Percentiles rank a stretch among this genome's conserved stretches.
These are phyloP conservation scores for Strix uralensis DNA, from an alignment of 2,113 vertebrate species.

Conservation along the genomic window DNA sequence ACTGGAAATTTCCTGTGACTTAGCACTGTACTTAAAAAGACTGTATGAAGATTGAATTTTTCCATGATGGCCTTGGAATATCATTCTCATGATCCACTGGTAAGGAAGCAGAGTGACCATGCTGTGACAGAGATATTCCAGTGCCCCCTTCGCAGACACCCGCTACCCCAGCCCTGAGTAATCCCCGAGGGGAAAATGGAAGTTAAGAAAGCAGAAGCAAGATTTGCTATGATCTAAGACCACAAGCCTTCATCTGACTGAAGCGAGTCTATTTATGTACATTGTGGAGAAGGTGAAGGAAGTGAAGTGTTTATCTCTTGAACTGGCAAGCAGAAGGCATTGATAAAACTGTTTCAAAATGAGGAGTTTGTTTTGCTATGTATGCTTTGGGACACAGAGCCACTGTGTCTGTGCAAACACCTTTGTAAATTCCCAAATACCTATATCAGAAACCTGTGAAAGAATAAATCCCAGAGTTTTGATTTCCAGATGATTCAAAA, in stretches of 20 bases:
- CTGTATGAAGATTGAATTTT: slow-evolving; percentile 6
- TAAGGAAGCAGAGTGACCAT: background rate
- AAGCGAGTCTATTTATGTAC: slow-evolving; percentile 42
- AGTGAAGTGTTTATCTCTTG: slow-evolving; percentile 43
- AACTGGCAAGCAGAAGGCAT: background rate
- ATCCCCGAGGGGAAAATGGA: slow-evolving; percentile 54
- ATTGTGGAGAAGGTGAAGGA: slow-evolving; percentile 51
- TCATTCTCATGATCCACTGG: slow-evolving; percentile 32
- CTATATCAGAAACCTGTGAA: background rate
- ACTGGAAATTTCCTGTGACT: slow-evolving; percentile 43
- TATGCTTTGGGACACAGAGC: background rate
- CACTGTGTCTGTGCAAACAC: background rate
- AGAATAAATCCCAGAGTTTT: background rate
- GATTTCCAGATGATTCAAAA: background rate
- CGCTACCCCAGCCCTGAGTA: slow-evolving; percentile 47
- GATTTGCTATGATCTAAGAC: slow-evolving; percentile 1
- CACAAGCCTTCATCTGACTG: slow-evolving; percentile 45
- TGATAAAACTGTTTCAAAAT: background rate
- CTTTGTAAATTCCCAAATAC: background rate
- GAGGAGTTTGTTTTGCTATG: background rate
- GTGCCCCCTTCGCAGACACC: slow-evolving; percentile 41
- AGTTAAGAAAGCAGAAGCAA: slow-evolving; percentile 69
- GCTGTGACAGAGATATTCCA: slow-evolving; percentile 53
- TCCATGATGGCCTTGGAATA: slow-evolving; percentile 47
- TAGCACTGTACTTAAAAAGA: background rate